Evolutionary conservation across 2,888 invertebrate species (phyloP), one percentile per base, ranked within the genome.

Genomic region (Drosophila kanekoi): DNA sequence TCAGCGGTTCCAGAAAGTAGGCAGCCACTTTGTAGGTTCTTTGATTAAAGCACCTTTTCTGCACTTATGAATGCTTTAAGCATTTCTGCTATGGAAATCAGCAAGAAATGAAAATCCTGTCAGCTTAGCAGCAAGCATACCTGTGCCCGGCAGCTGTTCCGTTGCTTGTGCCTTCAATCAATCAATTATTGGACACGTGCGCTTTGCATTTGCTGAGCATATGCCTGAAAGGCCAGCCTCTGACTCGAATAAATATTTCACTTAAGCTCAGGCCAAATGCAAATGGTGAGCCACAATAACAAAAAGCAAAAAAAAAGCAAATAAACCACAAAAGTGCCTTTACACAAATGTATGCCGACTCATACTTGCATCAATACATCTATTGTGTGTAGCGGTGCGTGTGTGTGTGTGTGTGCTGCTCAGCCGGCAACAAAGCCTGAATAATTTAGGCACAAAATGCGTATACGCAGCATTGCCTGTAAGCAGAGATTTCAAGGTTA

Each of bases 161-260:
- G 60, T 60, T 71, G 51, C 53, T 56, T 71, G 65, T 61, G 71
- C 41, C 66, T 68, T 58, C 62, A 76, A 80, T 83, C 84, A 76
- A 83, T 77, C 80, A 81, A 80, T 77, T 77, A 79, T 48, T 65
- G 51, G 72, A 77, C 81, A 87, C 69, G 76, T 83, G 68, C 49
- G 69, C 53, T 48, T 61, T 54, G 28, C 28, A 70, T 74, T 70
- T 74, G 51, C 61, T 53, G 38, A 35, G 33, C 40, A 20, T 64
- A 54, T 61, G 54, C 43, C n/a, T 18, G 3, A 45, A 38, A n/a
- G 14, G 54, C 51, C 41, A 41, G 51, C 49, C 44, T 33, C 48
- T 43, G 47, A 60, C 57, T 60, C 54, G 54, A 61, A 66, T 57
- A 70, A 64, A 74, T 61, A 56, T 76, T 66, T 58, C 28, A 63